Base-by-base conservation (phyloP, 2,888 invertebrate species). In the Brachypalpus laphriformis region DNA sequence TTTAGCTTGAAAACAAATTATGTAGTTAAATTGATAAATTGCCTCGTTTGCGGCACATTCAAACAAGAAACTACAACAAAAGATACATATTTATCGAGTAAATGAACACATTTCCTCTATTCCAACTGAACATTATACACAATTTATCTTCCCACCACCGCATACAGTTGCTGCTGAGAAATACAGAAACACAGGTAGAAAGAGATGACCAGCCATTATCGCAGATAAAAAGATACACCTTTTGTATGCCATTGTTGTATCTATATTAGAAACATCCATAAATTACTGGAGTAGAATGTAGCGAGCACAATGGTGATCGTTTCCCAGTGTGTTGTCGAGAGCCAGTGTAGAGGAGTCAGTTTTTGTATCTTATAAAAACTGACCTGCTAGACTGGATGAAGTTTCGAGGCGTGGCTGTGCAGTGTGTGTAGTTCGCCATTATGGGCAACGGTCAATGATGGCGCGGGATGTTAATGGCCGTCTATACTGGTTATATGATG, bases 391-490 rank as follows among this genome's bases (percentile, higher is more conserved):
- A 56, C 70, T 66, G 57, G 61, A 70, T 70, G 57, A 66, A 59
- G 31, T 71, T 75, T 81, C 49, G 47, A 85, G 85, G 85, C 85
- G 85, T 80, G 85, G 85, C 85, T 63, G 75, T 22, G 1, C 9
- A 14, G 18, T 34, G 18, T 34, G 9, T 34, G 66, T 65, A 65
- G 65, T 75, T 71, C 75, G 85, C 85, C 81, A 85, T 85, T 76
- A 81, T 71, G 71, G 75, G 3, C 51, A 81, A 68, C 61, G 14
- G 70, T 57, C 47, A 56, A 68, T 81, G 71, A 85, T 85, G 85
- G 85, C 85, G 85, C 71, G 85, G 75, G 81, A 81, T 81, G 81
- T 81, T 85, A 85, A 85, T 85, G 85, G 85, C 85, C 85, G 85
- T 85, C 81, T 71, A 80, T 80, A 83, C 82, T 80, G 80, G 80